These are phyloP conservation scores for Hestina assimilis DNA, from an alignment of 1,140 invertebrate genomes.

Conservation along the genomic window DNA sequence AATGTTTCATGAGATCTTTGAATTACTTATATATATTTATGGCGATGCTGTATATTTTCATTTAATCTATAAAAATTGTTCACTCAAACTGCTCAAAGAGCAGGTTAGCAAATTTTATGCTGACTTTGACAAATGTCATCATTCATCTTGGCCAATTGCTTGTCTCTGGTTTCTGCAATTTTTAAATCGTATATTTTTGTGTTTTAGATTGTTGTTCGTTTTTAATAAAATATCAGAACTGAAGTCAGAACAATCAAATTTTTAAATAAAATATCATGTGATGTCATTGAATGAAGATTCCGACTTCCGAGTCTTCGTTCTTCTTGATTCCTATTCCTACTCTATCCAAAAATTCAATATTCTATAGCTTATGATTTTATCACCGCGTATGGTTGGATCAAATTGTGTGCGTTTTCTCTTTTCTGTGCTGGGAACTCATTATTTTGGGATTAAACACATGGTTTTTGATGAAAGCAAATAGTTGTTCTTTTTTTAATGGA, in stretches of 20 bases:
- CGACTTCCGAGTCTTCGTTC: too few species aligned
- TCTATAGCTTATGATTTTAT: slow-evolving; percentile 27
- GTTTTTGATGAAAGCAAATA: slow-evolving; percentile 25
- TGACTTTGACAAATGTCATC: slow-evolving; percentile 49
- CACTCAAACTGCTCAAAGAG: slow-evolving; percentile 32
- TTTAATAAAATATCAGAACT: too few species aligned
- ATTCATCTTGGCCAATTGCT: slow-evolving; percentile 9
- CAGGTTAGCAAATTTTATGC: slow-evolving; percentile 47
- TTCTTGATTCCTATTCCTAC: too few species aligned
- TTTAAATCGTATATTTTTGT: too few species aligned
- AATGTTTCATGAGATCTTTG: slow-evolving; percentile 29
- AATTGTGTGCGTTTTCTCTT: slow-evolving; percentile 42
- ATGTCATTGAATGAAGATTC: too few species aligned
- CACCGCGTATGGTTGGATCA: slow-evolving; percentile 38
- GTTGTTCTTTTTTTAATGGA: background rate
- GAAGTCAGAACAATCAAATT: too few species aligned
- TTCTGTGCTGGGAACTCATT: slow-evolving; percentile 36
- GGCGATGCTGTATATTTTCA: slow-evolving; percentile 38
- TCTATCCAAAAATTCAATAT: background rate
- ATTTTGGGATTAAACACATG: slow-evolving; percentile 37
- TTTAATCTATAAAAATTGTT: slow-evolving; percentile 36
- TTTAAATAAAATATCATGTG: too few species aligned
- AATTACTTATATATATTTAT: slow-evolving; percentile 32
- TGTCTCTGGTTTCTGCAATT: background rate
- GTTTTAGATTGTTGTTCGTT: too few species aligned